These are phyloP conservation scores for Papilio demoleus DNA, from an alignment of 2,888 invertebrate genomes.

Conservation along the genomic window DNA sequence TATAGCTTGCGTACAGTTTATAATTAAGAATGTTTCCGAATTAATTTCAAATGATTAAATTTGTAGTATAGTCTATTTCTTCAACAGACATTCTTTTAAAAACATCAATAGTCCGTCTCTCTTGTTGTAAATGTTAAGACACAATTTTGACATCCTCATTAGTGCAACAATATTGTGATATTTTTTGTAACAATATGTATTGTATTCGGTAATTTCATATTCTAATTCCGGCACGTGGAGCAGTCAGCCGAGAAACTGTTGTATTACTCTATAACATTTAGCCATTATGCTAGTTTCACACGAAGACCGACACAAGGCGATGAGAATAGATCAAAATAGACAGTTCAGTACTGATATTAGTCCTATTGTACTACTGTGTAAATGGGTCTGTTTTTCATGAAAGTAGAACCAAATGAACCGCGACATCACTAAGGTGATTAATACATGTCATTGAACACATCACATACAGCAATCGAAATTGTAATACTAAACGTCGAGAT, in stretches of 20 bases:
- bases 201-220: constrained; percentile 16
- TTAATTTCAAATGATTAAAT: too few species aligned
- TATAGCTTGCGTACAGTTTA: too few species aligned
- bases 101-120: not conserved
- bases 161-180: constrained; percentile 6
- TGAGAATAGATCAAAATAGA: not conserved
- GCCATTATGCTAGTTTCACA: constrained; percentile 13
- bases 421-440: too few species aligned
- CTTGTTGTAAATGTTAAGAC: not conserved
- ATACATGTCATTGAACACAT: too few species aligned
- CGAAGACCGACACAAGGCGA: not conserved
- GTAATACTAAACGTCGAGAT: too few species aligned
- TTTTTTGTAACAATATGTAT: constrained; percentile 14
- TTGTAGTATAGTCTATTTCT: too few species aligned
- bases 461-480: too few species aligned
- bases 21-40: too few species aligned
- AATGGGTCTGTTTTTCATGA: too few species aligned
- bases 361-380: too few species aligned
- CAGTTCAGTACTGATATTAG: not conserved
- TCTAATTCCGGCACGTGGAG: constrained; percentile 23
- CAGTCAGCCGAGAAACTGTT: constrained; percentile 26
- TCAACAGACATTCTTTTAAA: too few species aligned
- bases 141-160: not conserved
- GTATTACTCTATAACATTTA: constrained; percentile 28
- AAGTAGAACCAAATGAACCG: too few species aligned